Evolutionary conservation across 2,797 vertebrate genomes (phyloP).

Genomic region (Takifugu rubripes): DNA sequence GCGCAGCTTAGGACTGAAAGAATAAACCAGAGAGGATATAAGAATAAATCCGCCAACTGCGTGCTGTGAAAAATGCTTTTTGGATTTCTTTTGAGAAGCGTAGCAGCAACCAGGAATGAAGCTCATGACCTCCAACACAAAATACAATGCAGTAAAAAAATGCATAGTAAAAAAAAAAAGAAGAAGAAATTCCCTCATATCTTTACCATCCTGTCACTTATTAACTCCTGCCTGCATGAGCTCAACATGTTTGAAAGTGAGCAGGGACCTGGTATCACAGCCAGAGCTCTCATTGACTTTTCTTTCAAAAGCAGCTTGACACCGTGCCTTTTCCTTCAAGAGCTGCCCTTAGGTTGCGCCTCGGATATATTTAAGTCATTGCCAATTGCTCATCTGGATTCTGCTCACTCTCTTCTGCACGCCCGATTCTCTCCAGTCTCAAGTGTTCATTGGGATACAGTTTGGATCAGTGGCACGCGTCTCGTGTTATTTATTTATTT

Average conservation of each 20-base stretch:
- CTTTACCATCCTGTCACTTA: constrained; percentile 31
- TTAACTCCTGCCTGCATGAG: constrained; percentile 60
- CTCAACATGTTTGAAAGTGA: constrained; percentile 55
- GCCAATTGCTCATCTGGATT: constrained; percentile 8
- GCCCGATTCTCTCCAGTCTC: not conserved
- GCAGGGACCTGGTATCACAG: constrained; percentile 64
- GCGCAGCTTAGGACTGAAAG: constrained; percentile 9
- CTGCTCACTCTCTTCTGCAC: not conserved
- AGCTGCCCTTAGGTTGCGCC: constrained; percentile 1
- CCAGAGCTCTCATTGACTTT: constrained; percentile 31
- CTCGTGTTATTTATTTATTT: not conserved
- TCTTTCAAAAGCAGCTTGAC: constrained; percentile 30
- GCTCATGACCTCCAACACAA: constrained; percentile 7
- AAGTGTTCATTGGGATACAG: not conserved
- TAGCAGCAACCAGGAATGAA: constrained; percentile 1
- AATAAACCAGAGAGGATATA: constrained; percentile 15
- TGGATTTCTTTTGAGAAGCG: constrained; percentile 7
- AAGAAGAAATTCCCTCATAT: constrained; percentile 3
- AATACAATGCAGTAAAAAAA: constrained; percentile 1
- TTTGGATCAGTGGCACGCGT: not conserved
- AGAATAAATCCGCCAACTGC: constrained; percentile 3
- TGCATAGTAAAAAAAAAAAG: not conserved
- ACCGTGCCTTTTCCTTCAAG: constrained; percentile 42
- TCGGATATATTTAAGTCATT: constrained; percentile 20
- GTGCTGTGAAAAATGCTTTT: not conserved